Conservation (phyloP, 2,888 invertebrate species). For the Lamellibrachia satsuma region DNA sequence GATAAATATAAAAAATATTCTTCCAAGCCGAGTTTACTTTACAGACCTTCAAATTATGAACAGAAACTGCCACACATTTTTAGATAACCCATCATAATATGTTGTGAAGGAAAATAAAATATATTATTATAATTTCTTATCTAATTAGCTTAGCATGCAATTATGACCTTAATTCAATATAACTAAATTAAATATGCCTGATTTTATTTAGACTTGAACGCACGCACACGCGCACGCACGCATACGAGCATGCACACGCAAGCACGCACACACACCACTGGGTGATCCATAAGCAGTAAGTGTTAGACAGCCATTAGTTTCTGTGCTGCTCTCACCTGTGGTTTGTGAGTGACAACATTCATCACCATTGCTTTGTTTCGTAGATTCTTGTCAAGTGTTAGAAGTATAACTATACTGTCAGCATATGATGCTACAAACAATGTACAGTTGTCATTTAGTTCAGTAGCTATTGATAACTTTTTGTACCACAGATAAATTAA, state of each 20-base stretch:
- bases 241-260: no score
- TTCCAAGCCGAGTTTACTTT: background rate
- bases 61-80: background rate
- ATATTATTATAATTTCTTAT: background rate
- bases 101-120: no score
- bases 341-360: background rate
- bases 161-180: background rate
- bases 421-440: background rate
- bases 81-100: background rate
- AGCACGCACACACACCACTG: background rate
- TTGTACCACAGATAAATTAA: background rate
- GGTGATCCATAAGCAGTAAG: background rate
- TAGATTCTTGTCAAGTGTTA: background rate
- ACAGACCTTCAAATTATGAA: background rate
- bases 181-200: no score
- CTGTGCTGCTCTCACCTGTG: background rate
- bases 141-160: background rate
- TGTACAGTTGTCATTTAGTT: background rate
- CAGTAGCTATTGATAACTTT: background rate
- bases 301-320: background rate
- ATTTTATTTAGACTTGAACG: no score
- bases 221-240: no score
- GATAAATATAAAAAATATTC: background rate
- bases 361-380: constrained; percentile 3
- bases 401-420: background rate